Percentiles rank a stretch among this genome's conserved stretches.
Conservation (phyloP, 2,888 invertebrate genomes). For the Acanthosepion esculentum region DNA sequence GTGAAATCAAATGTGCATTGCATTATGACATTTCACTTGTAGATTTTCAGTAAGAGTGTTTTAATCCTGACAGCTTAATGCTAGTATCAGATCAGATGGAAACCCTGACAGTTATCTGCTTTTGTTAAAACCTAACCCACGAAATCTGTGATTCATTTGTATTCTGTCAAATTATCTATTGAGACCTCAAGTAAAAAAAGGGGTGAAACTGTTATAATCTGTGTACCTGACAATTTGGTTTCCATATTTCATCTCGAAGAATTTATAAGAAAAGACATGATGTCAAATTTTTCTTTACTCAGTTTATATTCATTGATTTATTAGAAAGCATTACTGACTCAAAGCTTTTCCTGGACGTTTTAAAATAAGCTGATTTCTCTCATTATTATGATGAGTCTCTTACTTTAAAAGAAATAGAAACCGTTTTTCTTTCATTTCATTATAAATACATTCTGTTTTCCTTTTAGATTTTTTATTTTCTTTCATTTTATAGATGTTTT, state of each 20-base stretch:
- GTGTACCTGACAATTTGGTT: background rate
- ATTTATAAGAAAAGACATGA: background rate
- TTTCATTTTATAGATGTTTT: background rate
- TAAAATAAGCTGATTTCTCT: slow-evolving; percentile 18
- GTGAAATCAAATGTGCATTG: background rate
- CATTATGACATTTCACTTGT: background rate
- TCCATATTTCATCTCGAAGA: background rate
- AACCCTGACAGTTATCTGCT: background rate
- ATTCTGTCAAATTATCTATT: slow-evolving; percentile 16
- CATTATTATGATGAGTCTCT: background rate
- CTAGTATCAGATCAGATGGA: background rate
- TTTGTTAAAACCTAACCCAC: background rate
- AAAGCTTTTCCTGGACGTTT: background rate
- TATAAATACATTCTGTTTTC: background rate
- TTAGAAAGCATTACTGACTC: background rate
- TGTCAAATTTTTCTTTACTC: background rate
- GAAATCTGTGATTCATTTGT: background rate
- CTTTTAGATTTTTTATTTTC: background rate
- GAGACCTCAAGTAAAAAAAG: background rate
- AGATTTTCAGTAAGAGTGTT: background rate
- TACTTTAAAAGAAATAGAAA: background rate
- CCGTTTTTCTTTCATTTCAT: background rate
- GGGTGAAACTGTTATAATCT: background rate
- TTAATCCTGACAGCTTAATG: background rate
- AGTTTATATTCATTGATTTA: background rate